These are phyloP conservation scores for Gymnocheta viridis DNA, from an alignment of 2,888 invertebrate genomes.

Conservation along the genomic window DNA sequence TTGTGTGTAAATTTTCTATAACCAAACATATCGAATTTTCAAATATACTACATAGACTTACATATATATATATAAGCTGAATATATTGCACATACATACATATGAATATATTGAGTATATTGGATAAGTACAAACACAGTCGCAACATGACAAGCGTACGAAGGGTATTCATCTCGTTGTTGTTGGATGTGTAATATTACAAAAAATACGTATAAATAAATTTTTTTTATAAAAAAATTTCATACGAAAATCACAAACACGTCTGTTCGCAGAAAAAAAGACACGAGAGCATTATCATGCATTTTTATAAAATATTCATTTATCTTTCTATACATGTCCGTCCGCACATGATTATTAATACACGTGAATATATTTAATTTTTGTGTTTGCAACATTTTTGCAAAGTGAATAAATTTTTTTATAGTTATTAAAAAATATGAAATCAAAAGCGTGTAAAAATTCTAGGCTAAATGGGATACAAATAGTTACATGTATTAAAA, in stretches of 20 bases:
- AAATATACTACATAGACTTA: neutral
- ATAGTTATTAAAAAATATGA: neutral
- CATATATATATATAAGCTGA: too few relatives aligned
- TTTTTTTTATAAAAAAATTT: constrained; percentile 26
- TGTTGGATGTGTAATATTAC: neutral
- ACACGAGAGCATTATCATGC: constrained; percentile 13
- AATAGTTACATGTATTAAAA: too few relatives aligned
- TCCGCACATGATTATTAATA: neutral
- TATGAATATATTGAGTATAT: neutral
- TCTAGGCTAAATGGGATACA: neutral
- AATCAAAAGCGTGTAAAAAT: neutral
- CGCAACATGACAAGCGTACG: constrained; percentile 23
- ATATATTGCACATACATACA: neutral
- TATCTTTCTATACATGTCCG: neutral
- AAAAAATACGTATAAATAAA: constrained; percentile 4
- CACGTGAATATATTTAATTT: neutral
- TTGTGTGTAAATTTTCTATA: constrained; percentile 48
- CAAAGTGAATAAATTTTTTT: neutral
- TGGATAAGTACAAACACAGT: neutral
- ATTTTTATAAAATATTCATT: constrained; percentile 49
- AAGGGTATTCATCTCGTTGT: constrained; percentile 20
- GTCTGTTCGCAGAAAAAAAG: constrained; percentile 18
- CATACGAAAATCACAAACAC: constrained; percentile 31
- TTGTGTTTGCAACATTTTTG: neutral
- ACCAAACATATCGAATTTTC: constrained; percentile 52